Evolutionary conservation across 2,888 invertebrate species (phyloP).

Genomic region (Anaspis maculata): DNA sequence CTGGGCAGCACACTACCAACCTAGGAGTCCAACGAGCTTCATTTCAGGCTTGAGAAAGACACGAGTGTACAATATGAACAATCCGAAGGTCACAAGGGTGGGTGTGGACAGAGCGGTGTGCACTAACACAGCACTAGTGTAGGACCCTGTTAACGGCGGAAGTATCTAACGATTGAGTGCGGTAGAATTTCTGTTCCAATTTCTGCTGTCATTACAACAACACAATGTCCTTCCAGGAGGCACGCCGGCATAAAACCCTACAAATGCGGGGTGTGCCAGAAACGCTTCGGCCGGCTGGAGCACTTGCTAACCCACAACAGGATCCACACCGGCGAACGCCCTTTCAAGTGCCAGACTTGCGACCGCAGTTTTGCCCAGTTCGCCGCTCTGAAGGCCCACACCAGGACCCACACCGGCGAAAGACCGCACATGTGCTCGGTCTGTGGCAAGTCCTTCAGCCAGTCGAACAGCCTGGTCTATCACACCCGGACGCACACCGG

Average conservation of each 20-base stretch:
- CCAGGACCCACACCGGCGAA: constrained; percentile 22
- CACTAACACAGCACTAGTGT: too few relatives aligned
- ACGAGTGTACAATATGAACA: too few relatives aligned
- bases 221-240: too few relatives aligned
- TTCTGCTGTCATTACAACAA: too few relatives aligned
- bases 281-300: constrained; percentile 26
- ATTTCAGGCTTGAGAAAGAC: too few relatives aligned
- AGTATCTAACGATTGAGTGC: too few relatives aligned
- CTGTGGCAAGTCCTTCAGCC: constrained; percentile 30
- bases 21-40: too few relatives aligned
- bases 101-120: too few relatives aligned
- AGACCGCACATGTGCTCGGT: constrained; percentile 21
- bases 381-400: constrained; percentile 20
- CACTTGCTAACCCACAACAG: constrained; percentile 28
- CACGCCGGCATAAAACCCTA: background rate
- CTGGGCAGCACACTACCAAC: too few relatives aligned
- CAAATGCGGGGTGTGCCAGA: constrained; percentile 20
- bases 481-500: constrained; percentile 29
- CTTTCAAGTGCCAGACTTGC: constrained; percentile 22
- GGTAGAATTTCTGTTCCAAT: too few relatives aligned
- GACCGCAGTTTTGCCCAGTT: constrained; percentile 24
- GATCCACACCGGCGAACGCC: constrained; percentile 28
- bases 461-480: constrained; percentile 24
- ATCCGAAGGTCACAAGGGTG: too few relatives aligned
- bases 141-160: too few relatives aligned